phyloP scores from a whole-genome alignment of 1,140 invertebrate genomes.

The Chironomus tepperi region DNA sequence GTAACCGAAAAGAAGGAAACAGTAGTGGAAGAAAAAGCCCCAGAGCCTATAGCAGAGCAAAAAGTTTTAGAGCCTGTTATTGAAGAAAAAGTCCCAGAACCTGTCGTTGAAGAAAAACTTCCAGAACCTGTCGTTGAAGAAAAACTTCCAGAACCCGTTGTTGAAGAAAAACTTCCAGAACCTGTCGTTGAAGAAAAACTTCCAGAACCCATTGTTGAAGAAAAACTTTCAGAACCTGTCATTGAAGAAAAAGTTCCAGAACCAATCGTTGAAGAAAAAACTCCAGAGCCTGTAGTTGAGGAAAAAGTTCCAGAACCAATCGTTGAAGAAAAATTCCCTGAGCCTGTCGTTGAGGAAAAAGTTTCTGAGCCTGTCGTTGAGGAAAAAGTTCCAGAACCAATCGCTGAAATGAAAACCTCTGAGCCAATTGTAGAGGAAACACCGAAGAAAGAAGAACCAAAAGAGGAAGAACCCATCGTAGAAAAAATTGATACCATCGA shows the following conservation, averaged over 20 bases:
- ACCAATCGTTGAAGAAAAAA: constrained; percentile 30
- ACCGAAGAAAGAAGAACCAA: neutral
- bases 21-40: neutral
- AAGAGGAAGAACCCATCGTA: neutral
- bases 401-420: neutral
- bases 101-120: constrained; percentile 33
- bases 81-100: constrained; percentile 33
- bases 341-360: neutral
- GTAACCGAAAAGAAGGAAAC: neutral
- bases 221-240: constrained; percentile 25
- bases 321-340: neutral
- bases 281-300: constrained; percentile 36
- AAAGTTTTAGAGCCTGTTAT: constrained; percentile 32
- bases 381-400: neutral
- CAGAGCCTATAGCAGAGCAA: constrained; percentile 28
- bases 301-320: constrained; percentile 26
- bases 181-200: neutral
- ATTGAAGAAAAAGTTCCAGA: constrained; percentile 32
- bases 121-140: neutral
- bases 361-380: neutral
- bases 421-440: neutral
- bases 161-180: neutral
- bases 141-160: neutral
- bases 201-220: neutral
- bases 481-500: neutral